phyloP scores from a whole-genome alignment of 2,888 invertebrate species.

The Coleophora flavipennella region DNA sequence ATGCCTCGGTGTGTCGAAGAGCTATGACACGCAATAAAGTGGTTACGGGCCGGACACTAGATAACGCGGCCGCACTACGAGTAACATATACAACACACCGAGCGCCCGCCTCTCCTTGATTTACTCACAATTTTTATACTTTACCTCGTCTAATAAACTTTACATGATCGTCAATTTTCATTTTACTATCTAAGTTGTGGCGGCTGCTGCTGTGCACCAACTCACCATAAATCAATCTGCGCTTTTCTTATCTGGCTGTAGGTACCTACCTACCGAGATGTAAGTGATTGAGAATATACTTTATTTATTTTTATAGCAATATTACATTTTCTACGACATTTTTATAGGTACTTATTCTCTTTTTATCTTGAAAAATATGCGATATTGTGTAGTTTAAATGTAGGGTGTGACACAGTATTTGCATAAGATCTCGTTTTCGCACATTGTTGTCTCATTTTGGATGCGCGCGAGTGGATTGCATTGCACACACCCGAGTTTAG shows the following conservation, averaged over 20 bases:
- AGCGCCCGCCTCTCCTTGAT: slow-evolving; percentile 37
- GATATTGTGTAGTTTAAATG: slow-evolving; percentile 3
- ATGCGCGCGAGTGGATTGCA: slow-evolving; percentile 20
- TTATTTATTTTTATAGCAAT: too few species aligned
- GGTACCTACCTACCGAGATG: too few species aligned
- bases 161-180: slow-evolving; percentile 65
- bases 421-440: slow-evolving; percentile 23
- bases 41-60: slow-evolving; percentile 30
- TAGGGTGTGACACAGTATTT: slow-evolving; percentile 21
- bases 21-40: slow-evolving; percentile 43
- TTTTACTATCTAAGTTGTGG: slow-evolving; percentile 42
- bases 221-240: slow-evolving; percentile 48
- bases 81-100: slow-evolving; percentile 23
- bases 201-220: slow-evolving; percentile 32
- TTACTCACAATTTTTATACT: slow-evolving; percentile 56
- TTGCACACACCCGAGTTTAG: slow-evolving; percentile 13
- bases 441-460: slow-evolving; percentile 22
- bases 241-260: slow-evolving; percentile 29
- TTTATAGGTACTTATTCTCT: neutral
- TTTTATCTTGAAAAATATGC: neutral
- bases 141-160: slow-evolving; percentile 56
- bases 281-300: too few species aligned
- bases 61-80: slow-evolving; percentile 21
- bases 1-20: too few species aligned
- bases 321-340: too few species aligned